These are phyloP conservation scores for Drosophila athabasca DNA, from an alignment of 1,140 invertebrate species.

Conservation along the genomic window DNA sequence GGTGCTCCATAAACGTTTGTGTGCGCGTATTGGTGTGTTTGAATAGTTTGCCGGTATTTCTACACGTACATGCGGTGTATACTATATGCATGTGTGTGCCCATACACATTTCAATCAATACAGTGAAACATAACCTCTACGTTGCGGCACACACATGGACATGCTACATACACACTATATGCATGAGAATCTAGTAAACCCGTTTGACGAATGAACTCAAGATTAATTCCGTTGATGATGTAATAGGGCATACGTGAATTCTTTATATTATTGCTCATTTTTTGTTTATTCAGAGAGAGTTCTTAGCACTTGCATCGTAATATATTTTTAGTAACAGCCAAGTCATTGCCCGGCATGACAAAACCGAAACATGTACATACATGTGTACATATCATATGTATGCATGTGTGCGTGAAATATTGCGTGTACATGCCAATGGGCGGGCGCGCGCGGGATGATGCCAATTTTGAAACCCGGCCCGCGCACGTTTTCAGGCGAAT, in stretches of 20 bases:
- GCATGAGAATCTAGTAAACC: conserved; percentile 61
- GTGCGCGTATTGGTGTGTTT: conserved; percentile 3
- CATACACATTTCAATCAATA: conserved; percentile 33
- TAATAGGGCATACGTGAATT: conserved; percentile 59
- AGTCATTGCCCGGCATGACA: conserved; percentile 23
- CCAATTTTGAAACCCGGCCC: too few species aligned
- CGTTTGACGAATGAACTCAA: conserved; percentile 64
- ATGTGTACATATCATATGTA: too few species aligned
- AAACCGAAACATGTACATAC: conserved; percentile 5
- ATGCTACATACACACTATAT: conserved; percentile 8
- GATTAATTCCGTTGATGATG: conserved; percentile 66
- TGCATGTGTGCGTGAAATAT: too few species aligned
- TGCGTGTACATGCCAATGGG: too few species aligned
- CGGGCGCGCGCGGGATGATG: too few species aligned
- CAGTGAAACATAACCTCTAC: conserved; percentile 45
- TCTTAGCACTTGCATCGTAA: background rate
- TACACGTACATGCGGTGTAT: conserved; percentile 12
- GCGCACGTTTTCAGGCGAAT: too few species aligned
- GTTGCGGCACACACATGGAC: conserved; percentile 17
- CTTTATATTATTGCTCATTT: background rate
- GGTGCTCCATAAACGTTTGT: conserved; percentile 27
- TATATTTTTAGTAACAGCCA: conserved; percentile 29
- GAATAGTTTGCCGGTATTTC: conserved; percentile 30
- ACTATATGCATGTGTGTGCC: conserved; percentile 12
- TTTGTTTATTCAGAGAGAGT: background rate